phyloP scores from a whole-genome alignment of 2,888 invertebrate genomes.

The Antheraea yamamai region DNA sequence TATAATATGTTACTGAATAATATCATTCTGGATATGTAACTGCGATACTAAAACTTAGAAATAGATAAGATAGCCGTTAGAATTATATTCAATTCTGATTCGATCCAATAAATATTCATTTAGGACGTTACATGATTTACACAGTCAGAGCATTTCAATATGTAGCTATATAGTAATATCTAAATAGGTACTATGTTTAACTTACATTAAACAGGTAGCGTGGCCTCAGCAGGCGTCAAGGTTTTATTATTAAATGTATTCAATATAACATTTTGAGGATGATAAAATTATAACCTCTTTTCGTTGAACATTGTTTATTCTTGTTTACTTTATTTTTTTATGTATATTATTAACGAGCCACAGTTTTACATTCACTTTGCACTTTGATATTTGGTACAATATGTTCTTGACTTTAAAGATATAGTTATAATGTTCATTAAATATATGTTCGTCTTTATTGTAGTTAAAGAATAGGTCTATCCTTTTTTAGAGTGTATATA shows the following conservation, averaged over 20 bases:
- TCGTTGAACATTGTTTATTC: constrained; percentile 41
- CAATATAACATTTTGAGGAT: constrained; percentile 37
- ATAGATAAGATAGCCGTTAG: too few relatives aligned
- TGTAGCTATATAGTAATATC: neutral
- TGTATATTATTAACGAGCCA: neutral
- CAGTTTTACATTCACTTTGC: neutral
- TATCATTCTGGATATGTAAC: neutral
- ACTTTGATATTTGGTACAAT: neutral
- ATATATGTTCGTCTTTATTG: neutral
- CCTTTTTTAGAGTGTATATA: neutral
- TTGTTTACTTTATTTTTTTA: constrained; percentile 49
- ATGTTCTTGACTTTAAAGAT: neutral
- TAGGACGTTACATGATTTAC: too few relatives aligned
- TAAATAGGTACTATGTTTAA: constrained; percentile 7
- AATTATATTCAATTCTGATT: too few relatives aligned
- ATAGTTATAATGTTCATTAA: neutral
- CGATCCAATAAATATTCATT: too few relatives aligned
- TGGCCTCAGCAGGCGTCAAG: constrained; percentile 30
- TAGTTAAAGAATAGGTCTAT: neutral
- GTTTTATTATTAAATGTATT: constrained; percentile 33
- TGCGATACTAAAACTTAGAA: neutral
- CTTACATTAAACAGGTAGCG: neutral
- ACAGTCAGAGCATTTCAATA: neutral
- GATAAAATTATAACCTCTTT: constrained; percentile 44
- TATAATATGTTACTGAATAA: neutral